Evolutionary conservation across 2,888 invertebrate species (phyloP).

Genomic region (Pasiphila rectangulata): DNA sequence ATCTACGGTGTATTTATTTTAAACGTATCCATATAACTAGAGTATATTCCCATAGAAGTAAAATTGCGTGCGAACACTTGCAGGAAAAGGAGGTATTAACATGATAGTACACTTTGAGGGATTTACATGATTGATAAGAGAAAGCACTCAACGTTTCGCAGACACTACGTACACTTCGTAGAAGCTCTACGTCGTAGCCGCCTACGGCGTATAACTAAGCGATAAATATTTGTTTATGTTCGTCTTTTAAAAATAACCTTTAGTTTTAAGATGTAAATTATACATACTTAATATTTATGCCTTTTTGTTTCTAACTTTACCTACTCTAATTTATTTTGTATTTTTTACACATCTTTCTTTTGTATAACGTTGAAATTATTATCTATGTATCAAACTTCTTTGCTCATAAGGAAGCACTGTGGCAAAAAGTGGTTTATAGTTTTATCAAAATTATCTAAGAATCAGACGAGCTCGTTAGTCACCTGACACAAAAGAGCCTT

Average conservation of each 20-base stretch:
- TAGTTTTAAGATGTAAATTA: no score
- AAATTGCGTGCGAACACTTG: background rate
- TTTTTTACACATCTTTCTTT: no score
- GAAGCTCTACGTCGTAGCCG: conserved; percentile 8
- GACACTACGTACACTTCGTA: conserved; percentile 7
- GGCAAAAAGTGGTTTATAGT: no score
- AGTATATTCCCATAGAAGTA: background rate
- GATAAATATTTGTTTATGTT: no score
- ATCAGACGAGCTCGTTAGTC: background rate
- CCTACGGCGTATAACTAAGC: conserved; percentile 11
- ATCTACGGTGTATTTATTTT: no score
- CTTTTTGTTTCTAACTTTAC: no score
- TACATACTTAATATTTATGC: no score
- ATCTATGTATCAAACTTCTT: background rate
- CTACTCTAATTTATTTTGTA: no score
- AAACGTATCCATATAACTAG: no score
- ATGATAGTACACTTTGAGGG: background rate
- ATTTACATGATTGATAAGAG: conserved; percentile 19
- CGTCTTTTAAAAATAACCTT: no score
- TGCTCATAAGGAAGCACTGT: no score
- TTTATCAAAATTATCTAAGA: background rate
- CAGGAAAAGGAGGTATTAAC: conserved; percentile 2
- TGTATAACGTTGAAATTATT: background rate
- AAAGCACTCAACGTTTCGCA: conserved; percentile 21
- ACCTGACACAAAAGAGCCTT: background rate